Base-by-base conservation (phyloP, 2,888 invertebrate genomes). In the Conus canariensis region DNA sequence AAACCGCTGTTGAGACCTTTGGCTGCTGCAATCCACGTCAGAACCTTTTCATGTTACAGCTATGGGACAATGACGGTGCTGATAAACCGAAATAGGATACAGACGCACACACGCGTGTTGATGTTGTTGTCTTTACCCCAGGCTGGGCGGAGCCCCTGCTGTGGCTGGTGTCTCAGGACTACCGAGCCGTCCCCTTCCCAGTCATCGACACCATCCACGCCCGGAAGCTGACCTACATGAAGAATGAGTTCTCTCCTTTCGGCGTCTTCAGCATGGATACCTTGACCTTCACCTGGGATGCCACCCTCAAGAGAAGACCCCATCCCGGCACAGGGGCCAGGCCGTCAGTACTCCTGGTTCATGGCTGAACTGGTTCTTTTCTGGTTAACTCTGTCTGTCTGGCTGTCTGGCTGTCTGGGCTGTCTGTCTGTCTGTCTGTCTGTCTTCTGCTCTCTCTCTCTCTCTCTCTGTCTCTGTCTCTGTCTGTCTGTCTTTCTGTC, bases 181-280 rank as follows among this genome's bases (percentile, higher is more conserved):
- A 87, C 56, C 70, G 77, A 14, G 60, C 90, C 5, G 91, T 92
- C 59, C 85, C 89, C 8, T 92, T 89, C 64, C 91, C 91, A 8
- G 22, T 85, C 30, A 91, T 92, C 12, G 89, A 91, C 70, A 82
- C 19, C 25, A 92, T 92, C 56, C 59, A 56, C 64, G 67, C 85
- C 25, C 7, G 30, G 14, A 85, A 83, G 3, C 86, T 92, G 12
- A n/a, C 30, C 59, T 89, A 89, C 74, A 67, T 56, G 7, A n/a
- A 58, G 14, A 22, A 19, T 30, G 30, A 67, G 58, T 0, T n/a
- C 16, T 89, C 89, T 9, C 58, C 89, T 1, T 30, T 67, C 10
- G 89, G 89, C 9, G 45, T 45, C 74, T 74, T 89, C 74, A 59
- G 7, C 85, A 16, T 89, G 16, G 67, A 85, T 25, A 25, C 85